Evolutionary conservation across 1,140 invertebrate genomes (phyloP).

Genomic region (Hirudo medicinalis): DNA sequence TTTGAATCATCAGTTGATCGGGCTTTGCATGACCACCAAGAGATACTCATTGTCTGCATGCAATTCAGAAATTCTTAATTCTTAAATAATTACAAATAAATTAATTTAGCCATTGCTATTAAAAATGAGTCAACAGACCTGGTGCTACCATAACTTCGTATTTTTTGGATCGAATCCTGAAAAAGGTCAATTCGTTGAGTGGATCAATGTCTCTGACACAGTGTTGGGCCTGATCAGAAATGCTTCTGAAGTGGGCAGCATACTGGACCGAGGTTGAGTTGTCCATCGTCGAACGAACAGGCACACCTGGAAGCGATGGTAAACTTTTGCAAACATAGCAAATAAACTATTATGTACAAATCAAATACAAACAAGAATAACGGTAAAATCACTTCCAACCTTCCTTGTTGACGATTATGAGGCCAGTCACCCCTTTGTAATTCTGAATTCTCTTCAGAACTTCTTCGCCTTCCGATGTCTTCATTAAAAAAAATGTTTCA

Average conservation of each 20-base stretch:
- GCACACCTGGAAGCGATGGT: slow-evolving; percentile 2
- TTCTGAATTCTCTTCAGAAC: slow-evolving; percentile 86
- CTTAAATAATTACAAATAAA: no score
- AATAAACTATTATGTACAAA: no score
- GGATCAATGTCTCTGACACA: slow-evolving; percentile 84
- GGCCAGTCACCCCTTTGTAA: slow-evolving; percentile 84
- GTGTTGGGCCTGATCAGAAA: slow-evolving; percentile 76
- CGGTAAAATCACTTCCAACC: slow-evolving; percentile 38
- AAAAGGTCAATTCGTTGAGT: slow-evolving; percentile 80
- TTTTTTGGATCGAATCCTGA: slow-evolving; percentile 79
- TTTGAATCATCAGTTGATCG: not conserved
- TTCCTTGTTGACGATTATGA: slow-evolving; percentile 84
- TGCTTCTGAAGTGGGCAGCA: slow-evolving; percentile 71
- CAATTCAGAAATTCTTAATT: no score
- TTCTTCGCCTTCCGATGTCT: slow-evolving; percentile 71
- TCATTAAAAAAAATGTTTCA: not conserved
- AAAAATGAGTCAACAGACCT: not conserved
- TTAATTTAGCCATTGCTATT: no score
- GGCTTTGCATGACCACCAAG: not conserved
- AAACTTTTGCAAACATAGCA: slow-evolving; percentile 43
- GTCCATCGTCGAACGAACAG: slow-evolving; percentile 63
- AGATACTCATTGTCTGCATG: not conserved
- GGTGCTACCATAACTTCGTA: slow-evolving; percentile 89
- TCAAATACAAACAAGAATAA: no score
- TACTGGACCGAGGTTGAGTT: slow-evolving; percentile 88